Conservation (phyloP, 2,113 vertebrate genomes). For the Corythornis cristatus region DNA sequence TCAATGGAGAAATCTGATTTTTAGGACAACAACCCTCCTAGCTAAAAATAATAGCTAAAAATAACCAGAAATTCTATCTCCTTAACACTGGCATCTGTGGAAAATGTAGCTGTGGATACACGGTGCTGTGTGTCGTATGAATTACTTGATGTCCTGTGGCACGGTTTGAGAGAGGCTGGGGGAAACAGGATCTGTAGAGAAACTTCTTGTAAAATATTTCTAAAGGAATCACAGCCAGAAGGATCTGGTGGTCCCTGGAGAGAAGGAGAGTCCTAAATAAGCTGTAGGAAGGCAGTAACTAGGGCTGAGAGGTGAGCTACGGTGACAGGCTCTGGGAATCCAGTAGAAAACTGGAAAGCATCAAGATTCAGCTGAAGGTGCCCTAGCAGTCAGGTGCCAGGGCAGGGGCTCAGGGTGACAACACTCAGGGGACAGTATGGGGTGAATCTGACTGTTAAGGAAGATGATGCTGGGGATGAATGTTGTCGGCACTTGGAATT, state of each 20-base stretch:
- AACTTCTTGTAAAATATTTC: not conserved
- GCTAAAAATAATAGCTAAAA: not conserved
- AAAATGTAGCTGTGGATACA: not conserved
- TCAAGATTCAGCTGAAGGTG: not conserved
- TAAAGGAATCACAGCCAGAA: not conserved
- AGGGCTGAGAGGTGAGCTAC: not conserved
- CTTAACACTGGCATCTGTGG: not conserved
- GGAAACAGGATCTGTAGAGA: not conserved
- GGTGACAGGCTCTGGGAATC: not conserved
- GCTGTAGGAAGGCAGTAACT: not conserved
- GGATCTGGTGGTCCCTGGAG: not conserved
- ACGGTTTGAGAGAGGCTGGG: not conserved
- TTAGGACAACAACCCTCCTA: not conserved
- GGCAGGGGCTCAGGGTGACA: not conserved
- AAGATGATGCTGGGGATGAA: not conserved
- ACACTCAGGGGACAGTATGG: fast-evolving
- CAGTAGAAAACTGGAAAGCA: not conserved
- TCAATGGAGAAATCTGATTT: not conserved
- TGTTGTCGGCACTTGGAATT: not conserved
- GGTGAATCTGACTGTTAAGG: not conserved
- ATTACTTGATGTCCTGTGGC: not conserved
- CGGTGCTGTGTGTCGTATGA: not conserved
- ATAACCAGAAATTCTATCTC: not conserved
- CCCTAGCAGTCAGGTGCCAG: not conserved
- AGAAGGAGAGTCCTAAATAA: not conserved